These are phyloP conservation scores for Teleogryllus oceanicus DNA, from an alignment of 2,888 invertebrate genomes.

Conservation along the genomic window DNA sequence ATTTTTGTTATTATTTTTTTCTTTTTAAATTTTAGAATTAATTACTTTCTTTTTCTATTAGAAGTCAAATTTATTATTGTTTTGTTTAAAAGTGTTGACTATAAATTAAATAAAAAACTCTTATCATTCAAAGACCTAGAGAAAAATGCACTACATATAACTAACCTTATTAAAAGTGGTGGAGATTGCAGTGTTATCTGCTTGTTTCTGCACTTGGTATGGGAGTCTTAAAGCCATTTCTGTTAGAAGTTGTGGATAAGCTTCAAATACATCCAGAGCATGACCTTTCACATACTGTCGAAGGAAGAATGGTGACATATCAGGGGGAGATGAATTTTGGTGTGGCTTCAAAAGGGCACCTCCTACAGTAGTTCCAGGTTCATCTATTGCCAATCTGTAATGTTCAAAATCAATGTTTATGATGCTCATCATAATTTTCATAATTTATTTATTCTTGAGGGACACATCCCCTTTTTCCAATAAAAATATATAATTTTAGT, in stretches of 20 bases:
- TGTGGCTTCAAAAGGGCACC: conserved; percentile 78
- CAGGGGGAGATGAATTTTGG: conserved; percentile 76
- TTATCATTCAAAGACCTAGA: not conserved
- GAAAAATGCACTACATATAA: conserved; percentile 22
- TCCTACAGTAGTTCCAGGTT: conserved; percentile 45
- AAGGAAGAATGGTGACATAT: conserved; percentile 93
- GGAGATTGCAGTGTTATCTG: conserved; percentile 38
- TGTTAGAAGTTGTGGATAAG: conserved; percentile 89
- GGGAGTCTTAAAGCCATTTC: conserved; percentile 92
- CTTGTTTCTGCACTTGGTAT: conserved; percentile 68
- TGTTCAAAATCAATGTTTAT: not conserved
- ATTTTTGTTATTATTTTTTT: too few relatives aligned
- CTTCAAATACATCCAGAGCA: conserved; percentile 87
- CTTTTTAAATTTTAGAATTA: too few relatives aligned
- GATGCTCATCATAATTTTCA: too few relatives aligned
- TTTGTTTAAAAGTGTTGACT: too few relatives aligned
- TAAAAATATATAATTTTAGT: too few relatives aligned
- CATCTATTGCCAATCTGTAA: conserved; percentile 35
- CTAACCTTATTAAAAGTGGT: conserved; percentile 43
- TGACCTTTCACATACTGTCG: conserved; percentile 90
- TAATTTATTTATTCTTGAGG: too few relatives aligned
- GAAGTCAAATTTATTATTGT: too few relatives aligned
- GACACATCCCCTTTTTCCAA: too few relatives aligned
- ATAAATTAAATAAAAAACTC: too few relatives aligned
- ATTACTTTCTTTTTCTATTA: too few relatives aligned